Evolutionary conservation across 2,113 vertebrate species (phyloP).

Genomic region (Neopipo cinnamomea): DNA sequence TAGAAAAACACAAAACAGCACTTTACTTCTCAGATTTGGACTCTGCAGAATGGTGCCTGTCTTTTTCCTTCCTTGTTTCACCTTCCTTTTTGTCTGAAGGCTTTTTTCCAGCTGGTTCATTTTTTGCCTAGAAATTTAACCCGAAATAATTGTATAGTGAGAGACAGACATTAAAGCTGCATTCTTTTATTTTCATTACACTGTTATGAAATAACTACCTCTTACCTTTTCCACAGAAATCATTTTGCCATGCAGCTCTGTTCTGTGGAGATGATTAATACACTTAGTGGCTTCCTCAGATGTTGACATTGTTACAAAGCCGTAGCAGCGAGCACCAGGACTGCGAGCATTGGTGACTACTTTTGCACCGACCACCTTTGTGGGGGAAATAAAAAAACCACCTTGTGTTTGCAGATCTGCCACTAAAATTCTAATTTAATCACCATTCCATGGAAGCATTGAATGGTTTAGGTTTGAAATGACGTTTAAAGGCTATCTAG

Average conservation of each 20-base stretch:
- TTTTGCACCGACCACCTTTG: conserved; percentile 93
- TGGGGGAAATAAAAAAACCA: not conserved
- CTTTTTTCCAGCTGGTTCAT: conserved; percentile 93
- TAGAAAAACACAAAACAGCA: not conserved
- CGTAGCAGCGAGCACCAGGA: conserved; percentile 94
- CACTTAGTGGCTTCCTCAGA: conserved; percentile 93
- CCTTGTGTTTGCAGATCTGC: not conserved
- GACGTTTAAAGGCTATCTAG: not conserved
- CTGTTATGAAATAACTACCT: not conserved
- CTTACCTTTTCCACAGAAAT: conserved; percentile 94
- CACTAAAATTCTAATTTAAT: not conserved
- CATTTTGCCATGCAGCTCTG: conserved; percentile 95
- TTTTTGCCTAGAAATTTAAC: conserved; percentile 85
- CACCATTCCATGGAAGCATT: not conserved
- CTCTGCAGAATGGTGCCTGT: conserved; percentile 83
- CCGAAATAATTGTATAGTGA: not conserved
- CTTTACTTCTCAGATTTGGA: conserved; percentile 84
- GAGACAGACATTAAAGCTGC: not conserved
- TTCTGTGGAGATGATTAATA: conserved; percentile 91
- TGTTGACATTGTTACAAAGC: conserved; percentile 95
- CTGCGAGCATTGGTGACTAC: conserved; percentile 97
- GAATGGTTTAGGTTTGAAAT: not conserved
- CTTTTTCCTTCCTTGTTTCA: conserved; percentile 82
- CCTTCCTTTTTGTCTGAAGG: conserved; percentile 81
- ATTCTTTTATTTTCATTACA: not conserved